Evolutionary conservation across 2,113 vertebrate genomes (phyloP), one percentile per base, ranked within the genome.

Genomic region (Bujurquina vittata): DNA sequence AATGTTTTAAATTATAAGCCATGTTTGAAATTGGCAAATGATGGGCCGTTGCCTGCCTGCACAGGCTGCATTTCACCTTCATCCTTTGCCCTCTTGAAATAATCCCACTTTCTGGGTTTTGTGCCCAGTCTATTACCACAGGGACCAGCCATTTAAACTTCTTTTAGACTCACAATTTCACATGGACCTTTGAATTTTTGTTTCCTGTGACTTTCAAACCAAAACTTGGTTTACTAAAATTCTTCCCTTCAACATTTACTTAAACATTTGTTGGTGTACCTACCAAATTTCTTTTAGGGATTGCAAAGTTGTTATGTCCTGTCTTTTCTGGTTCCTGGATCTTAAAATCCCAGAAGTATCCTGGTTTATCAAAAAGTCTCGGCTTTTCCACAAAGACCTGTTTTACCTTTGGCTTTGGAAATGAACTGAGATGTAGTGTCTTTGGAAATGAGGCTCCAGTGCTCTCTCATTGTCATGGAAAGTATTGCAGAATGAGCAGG

Each of bases 331-430:
- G 46, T 52, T 75, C 35, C 22, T 20, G 37, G 56, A 12, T 3
- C 26, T 60, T n/a, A 43, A 73, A 60, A 59, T 52, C 14, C 6
- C 37, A 54, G 40, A 60, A 57, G 4, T 56, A 52, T 52, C 84
- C 79, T 72, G 29, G 40, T 78, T 80, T 82, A 60, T 72, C 67
- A 72, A 72, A 33, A 26, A 3, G 65, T 52, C 65, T 85, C 63
- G 40, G 46, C 74, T 75, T 74, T 63, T 67, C 6, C 20, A 17
- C 7, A 20, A 84, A 67, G 65, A 83, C 74, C 56, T 46, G 56
- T 86, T 88, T 85, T 67, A 54, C 84, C 84, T 40, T 61, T 54
- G 78, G 65, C 84, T 79, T 43, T 84, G 37, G 77, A 87, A 88
- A 84, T 81, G 54, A 77, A 85, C 33, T 17, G 59, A 86, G 81